Base-by-base conservation (phyloP, 2,888 invertebrate genomes). In the Andrena bucephala region DNA sequence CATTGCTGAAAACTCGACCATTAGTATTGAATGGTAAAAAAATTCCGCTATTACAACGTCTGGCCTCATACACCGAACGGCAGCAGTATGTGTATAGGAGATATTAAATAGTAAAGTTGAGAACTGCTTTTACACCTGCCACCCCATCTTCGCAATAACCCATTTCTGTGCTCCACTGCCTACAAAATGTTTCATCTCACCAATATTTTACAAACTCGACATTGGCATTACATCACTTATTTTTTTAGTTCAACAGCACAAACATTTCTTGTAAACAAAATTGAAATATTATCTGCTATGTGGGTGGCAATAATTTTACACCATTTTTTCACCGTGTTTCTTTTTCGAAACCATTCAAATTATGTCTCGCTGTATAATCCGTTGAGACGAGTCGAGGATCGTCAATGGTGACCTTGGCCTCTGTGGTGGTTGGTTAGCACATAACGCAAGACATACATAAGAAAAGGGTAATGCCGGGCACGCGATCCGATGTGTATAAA, bases 401-500 rank as follows among this genome's bases (percentile, higher is more conserved):
- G 79, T 81, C 50, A 62, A 27, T 36, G 33, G 57, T 77, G 87
- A 89, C 91, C 91, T 92, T 92, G 91, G 85, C 92, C 92, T 91
- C 91, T 71, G 83, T 78, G 65, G 83, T 85, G 67, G 76, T 75
- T 50, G 57, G 57, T 72, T 73, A 69, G 89, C 81, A 85, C 83
- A 85, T 84, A 84, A 84, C 65, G 70, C 81, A 72, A 85, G 80
- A 85, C 82, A 86, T 84, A 87, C 83, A 85, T 85, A 84, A 84
- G 83, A 75, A 42, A 85, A 87, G 85, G 88, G 89, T 89, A 90
- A 89, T 84, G 80, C 84, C 81, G 85, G 81, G 88, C 92, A 92
- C 92, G 92, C 92, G 91, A 92, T 89, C 86, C 82, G 73, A 82
- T 87, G 88, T 85, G 89, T 85, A 87, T 71, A 72, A 80, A 62